A percentile compares a stretch with the other conserved stretches of the same genome.
Conservation (phyloP, 2,113 vertebrate species). For the Anolis sagrei region DNA sequence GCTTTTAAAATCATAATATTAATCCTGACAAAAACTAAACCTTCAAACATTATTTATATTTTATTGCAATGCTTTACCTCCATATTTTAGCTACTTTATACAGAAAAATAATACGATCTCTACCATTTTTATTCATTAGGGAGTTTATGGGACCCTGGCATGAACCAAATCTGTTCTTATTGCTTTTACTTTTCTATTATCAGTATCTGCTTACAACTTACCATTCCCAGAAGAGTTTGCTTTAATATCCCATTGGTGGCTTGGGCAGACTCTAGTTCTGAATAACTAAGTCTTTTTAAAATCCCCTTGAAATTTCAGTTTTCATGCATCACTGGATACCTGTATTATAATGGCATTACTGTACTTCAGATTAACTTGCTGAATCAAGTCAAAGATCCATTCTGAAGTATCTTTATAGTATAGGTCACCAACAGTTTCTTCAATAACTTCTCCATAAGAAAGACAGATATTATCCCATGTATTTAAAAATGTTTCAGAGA, state of each 20-base stretch:
- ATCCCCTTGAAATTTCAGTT: slow-evolving; percentile 27
- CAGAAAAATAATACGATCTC: not conserved
- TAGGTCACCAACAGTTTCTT: slow-evolving; percentile 39
- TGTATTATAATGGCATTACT: slow-evolving; percentile 22
- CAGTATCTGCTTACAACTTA: slow-evolving; percentile 2
- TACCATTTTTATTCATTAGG: not conserved
- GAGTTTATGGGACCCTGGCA: not conserved
- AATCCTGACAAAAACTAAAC: not conserved
- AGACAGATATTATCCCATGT: slow-evolving; percentile 26
- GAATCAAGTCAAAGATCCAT: slow-evolving; percentile 17
- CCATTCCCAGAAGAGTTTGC: not conserved
- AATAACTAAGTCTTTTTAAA: slow-evolving; percentile 32
- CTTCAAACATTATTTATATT: not conserved
- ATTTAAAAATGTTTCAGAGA: slow-evolving; percentile 30
- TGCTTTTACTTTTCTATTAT: not conserved
- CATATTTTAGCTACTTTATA: not conserved
- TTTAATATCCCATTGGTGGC: not conserved
- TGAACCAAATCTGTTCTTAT: not conserved
- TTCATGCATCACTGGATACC: not conserved
- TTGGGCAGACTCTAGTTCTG: not conserved
- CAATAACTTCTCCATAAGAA: slow-evolving; percentile 30
- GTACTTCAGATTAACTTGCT: not conserved
- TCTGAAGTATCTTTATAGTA: slow-evolving; percentile 25
- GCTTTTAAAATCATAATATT: not conserved
- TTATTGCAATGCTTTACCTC: not conserved